Conservation (phyloP, 2,888 invertebrate genomes). For the Ichneumoninae sp. region DNA sequence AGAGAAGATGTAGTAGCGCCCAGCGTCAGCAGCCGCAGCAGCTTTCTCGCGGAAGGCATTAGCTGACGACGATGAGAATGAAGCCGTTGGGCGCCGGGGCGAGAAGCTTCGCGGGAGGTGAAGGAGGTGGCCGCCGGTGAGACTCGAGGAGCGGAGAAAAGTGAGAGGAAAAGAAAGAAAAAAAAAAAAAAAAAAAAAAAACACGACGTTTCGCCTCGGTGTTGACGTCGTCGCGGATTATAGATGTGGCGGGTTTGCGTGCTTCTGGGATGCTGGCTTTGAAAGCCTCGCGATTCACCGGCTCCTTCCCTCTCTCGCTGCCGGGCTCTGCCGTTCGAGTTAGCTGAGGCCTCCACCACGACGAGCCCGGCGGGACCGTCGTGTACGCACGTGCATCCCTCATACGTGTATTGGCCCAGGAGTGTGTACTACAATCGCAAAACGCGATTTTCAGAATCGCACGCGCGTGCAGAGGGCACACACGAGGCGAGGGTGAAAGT, state of each 20-base stretch:
- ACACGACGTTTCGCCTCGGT: constrained; percentile 40
- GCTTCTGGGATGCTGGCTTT: constrained; percentile 61
- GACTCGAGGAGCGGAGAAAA: constrained; percentile 49
- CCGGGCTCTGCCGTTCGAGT: neutral
- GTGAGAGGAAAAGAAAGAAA: constrained; percentile 25
- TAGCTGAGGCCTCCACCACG: too few relatives aligned
- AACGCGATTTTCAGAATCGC: constrained; percentile 80
- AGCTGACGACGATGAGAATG: constrained; percentile 55
- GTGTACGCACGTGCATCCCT: constrained; percentile 9
- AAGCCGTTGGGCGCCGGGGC: constrained; percentile 47
- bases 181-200: too few relatives aligned
- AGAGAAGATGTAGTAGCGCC: neutral
- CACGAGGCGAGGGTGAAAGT: constrained; percentile 65
- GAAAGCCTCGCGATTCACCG: constrained; percentile 46
- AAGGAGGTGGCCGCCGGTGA: constrained; percentile 60
- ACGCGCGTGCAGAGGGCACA: constrained; percentile 73
- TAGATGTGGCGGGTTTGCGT: constrained; percentile 53
- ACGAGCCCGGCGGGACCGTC: too few relatives aligned
- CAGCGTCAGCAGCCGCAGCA: constrained; percentile 16
- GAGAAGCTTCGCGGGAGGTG: constrained; percentile 54
- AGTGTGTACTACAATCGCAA: constrained; percentile 72
- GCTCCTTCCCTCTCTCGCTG: constrained; percentile 29
- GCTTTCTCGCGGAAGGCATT: constrained; percentile 59
- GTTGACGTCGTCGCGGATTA: constrained; percentile 24
- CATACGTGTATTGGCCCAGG: constrained; percentile 23